Conservation (phyloP, 2,113 vertebrate genomes). For the Galeopterus variegatus region DNA sequence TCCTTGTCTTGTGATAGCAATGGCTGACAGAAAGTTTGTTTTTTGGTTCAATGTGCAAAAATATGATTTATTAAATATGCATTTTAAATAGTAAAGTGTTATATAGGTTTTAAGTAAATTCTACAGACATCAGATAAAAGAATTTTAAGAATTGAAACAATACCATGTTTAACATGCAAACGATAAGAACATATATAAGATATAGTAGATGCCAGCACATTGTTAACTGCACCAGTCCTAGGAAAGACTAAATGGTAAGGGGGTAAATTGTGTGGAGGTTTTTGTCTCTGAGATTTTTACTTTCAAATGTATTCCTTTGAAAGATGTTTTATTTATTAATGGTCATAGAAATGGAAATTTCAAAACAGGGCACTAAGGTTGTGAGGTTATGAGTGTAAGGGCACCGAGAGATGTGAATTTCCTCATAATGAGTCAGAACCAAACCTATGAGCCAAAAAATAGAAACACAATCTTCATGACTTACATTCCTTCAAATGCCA, state of each 20-base stretch:
- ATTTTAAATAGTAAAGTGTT: not conserved
- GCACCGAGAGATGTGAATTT: conserved; percentile 1
- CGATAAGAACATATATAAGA: not conserved
- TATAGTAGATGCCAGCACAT: not conserved
- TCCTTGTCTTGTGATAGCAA: not conserved
- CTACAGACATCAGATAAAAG: not conserved
- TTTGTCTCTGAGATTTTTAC: not conserved
- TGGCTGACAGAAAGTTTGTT: not conserved
- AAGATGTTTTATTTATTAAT: not conserved
- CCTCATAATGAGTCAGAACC: conserved; percentile 28
- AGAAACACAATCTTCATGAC: conserved; percentile 3
- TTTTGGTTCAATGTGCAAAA: not conserved
- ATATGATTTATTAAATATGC: not conserved
- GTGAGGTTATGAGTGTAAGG: not conserved
- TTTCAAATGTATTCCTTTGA: not conserved
- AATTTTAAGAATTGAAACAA: not conserved
- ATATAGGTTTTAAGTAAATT: not conserved
- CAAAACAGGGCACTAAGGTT: not conserved
- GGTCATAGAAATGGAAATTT: not conserved
- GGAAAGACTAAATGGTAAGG: not conserved
- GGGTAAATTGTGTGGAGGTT: not conserved
- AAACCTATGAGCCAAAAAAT: not conserved
- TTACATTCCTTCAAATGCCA: not conserved
- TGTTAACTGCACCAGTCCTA: not conserved
- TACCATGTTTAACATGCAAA: not conserved